Conservation (phyloP, 2,888 invertebrate species). For the Chymomyza amoena region DNA sequence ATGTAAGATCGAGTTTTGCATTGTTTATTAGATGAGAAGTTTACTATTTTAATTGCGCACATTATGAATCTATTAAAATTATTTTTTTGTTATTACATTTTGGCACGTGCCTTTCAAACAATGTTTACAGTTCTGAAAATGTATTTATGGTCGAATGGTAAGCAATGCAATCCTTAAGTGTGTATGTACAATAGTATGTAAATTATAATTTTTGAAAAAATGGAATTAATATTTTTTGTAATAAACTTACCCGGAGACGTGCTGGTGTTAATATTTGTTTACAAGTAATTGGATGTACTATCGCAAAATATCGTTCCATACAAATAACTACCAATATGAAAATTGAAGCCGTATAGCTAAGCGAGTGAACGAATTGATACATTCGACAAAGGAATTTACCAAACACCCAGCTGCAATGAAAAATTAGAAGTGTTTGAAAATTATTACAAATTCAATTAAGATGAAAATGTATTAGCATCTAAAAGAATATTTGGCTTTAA, state of each 20-base stretch:
- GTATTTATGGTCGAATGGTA: not conserved
- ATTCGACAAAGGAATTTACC: conserved; percentile 93
- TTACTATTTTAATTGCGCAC: no score
- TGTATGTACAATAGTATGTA: no score
- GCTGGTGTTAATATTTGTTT: conserved; percentile 89
- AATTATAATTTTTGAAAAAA: no score
- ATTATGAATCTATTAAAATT: no score
- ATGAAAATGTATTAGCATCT: no score
- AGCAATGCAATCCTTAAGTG: no score
- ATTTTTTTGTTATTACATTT: not conserved
- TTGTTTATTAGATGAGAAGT: no score
- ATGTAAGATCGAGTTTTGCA: no score
- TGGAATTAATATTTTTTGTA: not conserved
- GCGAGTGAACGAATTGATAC: conserved; percentile 92
- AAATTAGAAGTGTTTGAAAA: conserved; percentile 42
- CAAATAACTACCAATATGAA: conserved; percentile 93
- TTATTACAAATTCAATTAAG: not conserved
- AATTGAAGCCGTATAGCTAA: conserved; percentile 94
- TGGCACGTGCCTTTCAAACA: no score
- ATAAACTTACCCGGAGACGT: conserved; percentile 84
- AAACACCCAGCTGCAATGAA: conserved; percentile 86
- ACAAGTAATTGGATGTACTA: conserved; percentile 90
- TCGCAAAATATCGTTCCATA: conserved; percentile 91
- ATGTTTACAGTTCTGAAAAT: not conserved
- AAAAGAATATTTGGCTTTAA: no score